Evolutionary conservation across 2,888 invertebrate genomes (phyloP), one percentile per base, ranked within the genome.

Genomic region (Ischnus inquisitorius): DNA sequence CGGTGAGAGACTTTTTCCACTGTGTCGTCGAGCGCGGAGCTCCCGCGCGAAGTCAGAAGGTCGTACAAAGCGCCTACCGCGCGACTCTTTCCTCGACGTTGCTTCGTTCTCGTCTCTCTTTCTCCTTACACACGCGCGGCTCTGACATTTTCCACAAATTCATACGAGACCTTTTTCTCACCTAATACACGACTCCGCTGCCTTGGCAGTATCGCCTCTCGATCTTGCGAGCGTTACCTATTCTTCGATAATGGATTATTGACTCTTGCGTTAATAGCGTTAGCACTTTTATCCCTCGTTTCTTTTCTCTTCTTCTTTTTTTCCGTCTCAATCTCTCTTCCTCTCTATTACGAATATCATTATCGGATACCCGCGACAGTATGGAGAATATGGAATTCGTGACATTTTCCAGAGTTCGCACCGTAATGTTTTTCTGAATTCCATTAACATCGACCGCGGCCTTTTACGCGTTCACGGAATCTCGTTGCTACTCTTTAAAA

Each of bases 381-480:
- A 34, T 43, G 72, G 71, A 39, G 72, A 75, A n/a, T 46, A 51
- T 57, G 46, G 71, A 69, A 62, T 64, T 76, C 90, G 89, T 92
- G 92, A 92, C 92, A 92, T 92, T 92, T 34, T 91, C 88, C 89
- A 89, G 90, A 90, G 90, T 91, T 34, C 88, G 88, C 57, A 34
- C 72, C 74, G 88, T 88, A 88, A 88, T 88, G 90, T 90, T 90
- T 34, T 89, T 89, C 88, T 87, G 85, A 88, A 89, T 89, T 88
- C 88, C 89, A 84, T 69, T 65, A 80, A 82, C 81, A 85, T 71
- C 87, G 88, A n/a, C 34, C 88, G 86, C 91, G 91, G 90, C 91
- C 90, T 91, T 91, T 91, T 88, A 89, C 87, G 81, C 82, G 75
- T 62, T 69, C 81, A 51, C 69, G 82, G 78, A 86, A 86, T 87